Evolutionary conservation across 2,797 vertebrate genomes (phyloP).

Genomic region (Molossus molossus): DNA sequence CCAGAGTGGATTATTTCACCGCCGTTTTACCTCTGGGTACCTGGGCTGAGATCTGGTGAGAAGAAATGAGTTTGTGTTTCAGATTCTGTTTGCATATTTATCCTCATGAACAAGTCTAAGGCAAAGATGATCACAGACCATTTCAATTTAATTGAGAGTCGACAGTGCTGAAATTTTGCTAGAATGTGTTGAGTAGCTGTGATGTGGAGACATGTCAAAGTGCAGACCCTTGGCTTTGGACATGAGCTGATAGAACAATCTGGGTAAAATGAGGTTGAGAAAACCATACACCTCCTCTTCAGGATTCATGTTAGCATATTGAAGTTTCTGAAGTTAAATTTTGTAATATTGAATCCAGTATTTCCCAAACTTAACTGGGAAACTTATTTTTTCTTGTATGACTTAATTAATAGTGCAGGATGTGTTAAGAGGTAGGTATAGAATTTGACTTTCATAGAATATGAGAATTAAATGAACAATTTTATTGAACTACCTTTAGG

Average conservation of each 20-base stretch:
- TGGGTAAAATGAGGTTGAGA: slow-evolving; percentile 61
- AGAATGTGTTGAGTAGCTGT: neutral
- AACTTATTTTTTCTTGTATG: neutral
- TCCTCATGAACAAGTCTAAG: slow-evolving; percentile 44
- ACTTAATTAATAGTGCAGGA: neutral
- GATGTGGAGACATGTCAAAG: neutral
- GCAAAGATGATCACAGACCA: slow-evolving; percentile 69
- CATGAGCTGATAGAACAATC: neutral
- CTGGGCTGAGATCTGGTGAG: slow-evolving; percentile 75
- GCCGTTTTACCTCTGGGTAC: slow-evolving; percentile 65
- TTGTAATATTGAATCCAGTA: neutral
- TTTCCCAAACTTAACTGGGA: slow-evolving; percentile 3
- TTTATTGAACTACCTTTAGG: slow-evolving; percentile 18
- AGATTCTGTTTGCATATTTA: slow-evolving; percentile 77
- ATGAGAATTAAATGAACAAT: slow-evolving; percentile 19
- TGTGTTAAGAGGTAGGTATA: neutral
- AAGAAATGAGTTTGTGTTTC: slow-evolving; percentile 72
- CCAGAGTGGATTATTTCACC: slow-evolving; percentile 60
- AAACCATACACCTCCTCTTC: neutral
- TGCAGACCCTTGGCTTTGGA: slow-evolving; percentile 40
- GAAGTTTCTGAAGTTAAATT: slow-evolving; percentile 14
- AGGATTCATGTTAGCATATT: neutral
- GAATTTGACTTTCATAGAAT: neutral
- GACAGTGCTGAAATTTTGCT: slow-evolving; percentile 5
- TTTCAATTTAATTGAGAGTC: slow-evolving; percentile 44